Conservation (phyloP, 2,888 invertebrate species). For the Tetramorium bicarinatum region DNA sequence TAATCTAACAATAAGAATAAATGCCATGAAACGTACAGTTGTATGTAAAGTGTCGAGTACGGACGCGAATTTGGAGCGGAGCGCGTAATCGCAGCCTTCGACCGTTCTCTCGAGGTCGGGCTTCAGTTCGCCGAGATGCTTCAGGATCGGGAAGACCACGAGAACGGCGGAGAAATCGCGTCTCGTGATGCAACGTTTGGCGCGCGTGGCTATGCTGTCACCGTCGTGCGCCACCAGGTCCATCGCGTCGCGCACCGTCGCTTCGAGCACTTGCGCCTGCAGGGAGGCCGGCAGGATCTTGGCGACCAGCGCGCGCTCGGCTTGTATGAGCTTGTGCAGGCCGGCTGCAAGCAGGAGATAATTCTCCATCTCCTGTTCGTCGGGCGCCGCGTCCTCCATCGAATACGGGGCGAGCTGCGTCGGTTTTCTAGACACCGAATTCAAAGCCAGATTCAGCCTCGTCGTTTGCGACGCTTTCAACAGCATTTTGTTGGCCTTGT, state of each 20-base stretch:
- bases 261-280: constrained; percentile 94
- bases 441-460: constrained; percentile 90
- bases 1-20: not conserved
- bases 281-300: constrained; percentile 94
- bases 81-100: constrained; percentile 90
- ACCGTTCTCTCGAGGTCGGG: constrained; percentile 94
- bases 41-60: constrained; percentile 92
- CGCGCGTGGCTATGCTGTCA: constrained; percentile 92
- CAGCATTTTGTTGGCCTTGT: constrained; percentile 92
- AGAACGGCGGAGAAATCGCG: constrained; percentile 94
- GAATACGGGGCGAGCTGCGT: constrained; percentile 79
- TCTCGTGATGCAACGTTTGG: constrained; percentile 91
- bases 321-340: constrained; percentile 94
- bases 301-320: constrained; percentile 94
- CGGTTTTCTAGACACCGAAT: constrained; percentile 88
- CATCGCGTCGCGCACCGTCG: constrained; percentile 94
- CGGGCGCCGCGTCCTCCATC: constrained; percentile 85
- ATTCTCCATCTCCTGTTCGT: constrained; percentile 94
- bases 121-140: constrained; percentile 92
- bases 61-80: constrained; percentile 91
- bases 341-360: constrained; percentile 94
- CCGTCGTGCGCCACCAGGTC: constrained; percentile 95
- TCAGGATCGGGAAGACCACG: constrained; percentile 93
- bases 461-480: constrained; percentile 95
- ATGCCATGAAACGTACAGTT: constrained; percentile 88